Conservation (phyloP, 2,888 invertebrate genomes). For the Cyrtodaria siliqua region DNA sequence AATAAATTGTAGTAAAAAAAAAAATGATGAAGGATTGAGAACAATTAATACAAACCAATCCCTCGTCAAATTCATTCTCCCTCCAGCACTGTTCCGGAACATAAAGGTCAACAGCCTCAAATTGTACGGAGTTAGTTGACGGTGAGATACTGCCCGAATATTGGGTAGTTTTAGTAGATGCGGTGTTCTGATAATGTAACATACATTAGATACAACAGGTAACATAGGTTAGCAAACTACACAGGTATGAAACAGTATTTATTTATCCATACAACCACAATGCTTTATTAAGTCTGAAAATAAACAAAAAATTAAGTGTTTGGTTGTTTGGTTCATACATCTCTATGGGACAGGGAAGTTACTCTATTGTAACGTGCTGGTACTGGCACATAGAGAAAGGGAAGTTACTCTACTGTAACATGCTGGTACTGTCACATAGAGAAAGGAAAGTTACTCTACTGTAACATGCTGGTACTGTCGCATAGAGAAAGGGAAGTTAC, state of each 20-base stretch:
- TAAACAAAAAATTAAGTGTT: too few species aligned
- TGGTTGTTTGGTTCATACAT: too few species aligned
- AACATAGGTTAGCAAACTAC: not conserved
- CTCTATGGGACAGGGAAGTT: too few species aligned
- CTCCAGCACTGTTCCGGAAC: slow-evolving; percentile 64
- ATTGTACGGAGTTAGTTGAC: slow-evolving; percentile 48
- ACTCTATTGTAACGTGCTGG: too few species aligned
- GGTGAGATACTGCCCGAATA: slow-evolving; percentile 46
- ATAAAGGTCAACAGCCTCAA: slow-evolving; percentile 64
- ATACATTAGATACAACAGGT: slow-evolving; percentile 15
- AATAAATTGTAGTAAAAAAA: not conserved
- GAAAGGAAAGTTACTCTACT: too few species aligned
- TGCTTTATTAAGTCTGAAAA: too few species aligned
- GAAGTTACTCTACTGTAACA: too few species aligned
- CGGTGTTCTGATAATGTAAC: slow-evolving; percentile 26
- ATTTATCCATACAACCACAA: not conserved
- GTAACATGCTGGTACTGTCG: too few species aligned
- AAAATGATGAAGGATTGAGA: slow-evolving; percentile 1
- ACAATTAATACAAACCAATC: slow-evolving; percentile 55
- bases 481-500: too few species aligned
- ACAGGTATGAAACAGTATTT: slow-evolving; percentile 1
- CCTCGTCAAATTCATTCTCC: slow-evolving; percentile 55
- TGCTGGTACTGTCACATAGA: too few species aligned
- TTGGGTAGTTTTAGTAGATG: slow-evolving; percentile 48
- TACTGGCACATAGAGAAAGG: too few species aligned